These are phyloP conservation scores for Campodea augens DNA, from an alignment of 1,140 invertebrate species.

Conservation along the genomic window DNA sequence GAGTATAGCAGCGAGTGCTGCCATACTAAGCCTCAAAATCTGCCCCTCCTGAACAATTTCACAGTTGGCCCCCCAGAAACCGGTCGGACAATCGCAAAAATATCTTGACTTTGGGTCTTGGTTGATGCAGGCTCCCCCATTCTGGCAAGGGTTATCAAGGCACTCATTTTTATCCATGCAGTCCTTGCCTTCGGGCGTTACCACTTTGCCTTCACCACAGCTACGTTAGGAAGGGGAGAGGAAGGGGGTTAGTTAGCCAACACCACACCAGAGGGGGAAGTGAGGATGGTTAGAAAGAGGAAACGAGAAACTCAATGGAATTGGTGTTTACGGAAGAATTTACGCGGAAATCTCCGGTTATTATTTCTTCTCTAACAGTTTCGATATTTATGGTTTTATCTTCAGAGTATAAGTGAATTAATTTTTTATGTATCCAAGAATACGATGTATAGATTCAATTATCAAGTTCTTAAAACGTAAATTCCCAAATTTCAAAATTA, in stretches of 20 bases:
- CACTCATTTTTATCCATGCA: constrained; percentile 90
- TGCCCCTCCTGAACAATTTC: constrained; percentile 80
- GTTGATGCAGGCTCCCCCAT: constrained; percentile 74
- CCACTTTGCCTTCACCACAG: constrained; percentile 74
- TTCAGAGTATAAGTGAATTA: too few species aligned
- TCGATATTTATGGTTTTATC: too few species aligned
- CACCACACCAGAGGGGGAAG: neutral
- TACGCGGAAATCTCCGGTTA: neutral
- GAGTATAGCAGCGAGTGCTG: constrained; percentile 76
- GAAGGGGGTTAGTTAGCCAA: constrained; percentile 9
- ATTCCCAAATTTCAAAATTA: too few species aligned
- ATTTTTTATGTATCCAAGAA: too few species aligned
- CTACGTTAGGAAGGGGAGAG: constrained; percentile 26
- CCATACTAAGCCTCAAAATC: constrained; percentile 80
- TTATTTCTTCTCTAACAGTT: too few species aligned
- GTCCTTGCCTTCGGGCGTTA: constrained; percentile 68
- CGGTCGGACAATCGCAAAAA: constrained; percentile 66
- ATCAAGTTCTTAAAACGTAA: too few species aligned
- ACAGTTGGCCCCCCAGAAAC: constrained; percentile 86
- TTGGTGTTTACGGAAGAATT: neutral
- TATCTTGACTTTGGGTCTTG: constrained; percentile 64
- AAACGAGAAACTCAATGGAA: constrained; percentile 12
- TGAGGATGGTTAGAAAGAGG: constrained; percentile 8
- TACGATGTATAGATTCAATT: too few species aligned
- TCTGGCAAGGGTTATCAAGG: constrained; percentile 73